Conservation (phyloP, 2,113 vertebrate genomes). For the Ctenodactylus gundi region DNA sequence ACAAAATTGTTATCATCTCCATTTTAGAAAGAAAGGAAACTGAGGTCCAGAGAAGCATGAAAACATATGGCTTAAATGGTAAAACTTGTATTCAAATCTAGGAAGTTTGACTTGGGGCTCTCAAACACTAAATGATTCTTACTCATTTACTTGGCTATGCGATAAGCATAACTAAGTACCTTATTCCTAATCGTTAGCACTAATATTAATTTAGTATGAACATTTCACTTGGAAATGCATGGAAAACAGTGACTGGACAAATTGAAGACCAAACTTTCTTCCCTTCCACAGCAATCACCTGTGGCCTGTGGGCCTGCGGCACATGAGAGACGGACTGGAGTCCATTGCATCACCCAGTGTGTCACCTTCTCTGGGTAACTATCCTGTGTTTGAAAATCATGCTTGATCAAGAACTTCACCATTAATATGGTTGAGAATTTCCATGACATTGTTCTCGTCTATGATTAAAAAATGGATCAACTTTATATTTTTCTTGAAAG, state of each 20-base stretch:
- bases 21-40: slow-evolving; percentile 4
- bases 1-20: background rate
- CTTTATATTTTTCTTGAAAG: slow-evolving; percentile 40
- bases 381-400: background rate
- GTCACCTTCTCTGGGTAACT: background rate
- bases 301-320: accelerated
- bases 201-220: background rate
- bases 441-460: background rate
- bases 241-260: background rate
- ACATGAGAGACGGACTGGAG: background rate
- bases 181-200: background rate
- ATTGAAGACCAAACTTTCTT: background rate
- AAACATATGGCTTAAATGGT: background rate
- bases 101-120: background rate
- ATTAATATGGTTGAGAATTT: background rate
- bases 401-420: background rate
- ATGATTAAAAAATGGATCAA: slow-evolving; percentile 56
- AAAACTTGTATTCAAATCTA: background rate
- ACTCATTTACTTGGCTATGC: background rate
- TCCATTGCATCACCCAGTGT: background rate
- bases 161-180: background rate
- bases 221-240: background rate
- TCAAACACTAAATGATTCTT: background rate
- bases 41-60: background rate
- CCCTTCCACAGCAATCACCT: background rate